Evolutionary conservation across 2,888 invertebrate genomes (phyloP), one percentile per base, ranked within the genome.

Genomic region (Drosophila siamana): DNA sequence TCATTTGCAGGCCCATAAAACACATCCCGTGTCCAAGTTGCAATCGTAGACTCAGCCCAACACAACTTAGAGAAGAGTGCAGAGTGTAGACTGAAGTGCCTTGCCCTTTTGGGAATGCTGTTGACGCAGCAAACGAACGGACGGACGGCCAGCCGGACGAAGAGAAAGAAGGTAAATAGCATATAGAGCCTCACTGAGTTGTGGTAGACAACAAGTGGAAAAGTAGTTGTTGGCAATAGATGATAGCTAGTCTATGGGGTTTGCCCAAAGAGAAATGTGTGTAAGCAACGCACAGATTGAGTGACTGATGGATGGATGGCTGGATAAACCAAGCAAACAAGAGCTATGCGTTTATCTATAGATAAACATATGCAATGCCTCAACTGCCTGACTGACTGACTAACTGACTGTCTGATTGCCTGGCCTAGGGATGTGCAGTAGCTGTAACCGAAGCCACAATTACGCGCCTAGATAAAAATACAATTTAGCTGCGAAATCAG

Each of bases 101-200:
- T 85, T 83, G 83, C 83, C 83, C 87, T 87, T 87, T 87, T 52
- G 82, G 69, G 82, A 69, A 85, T 86, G 79, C 36, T 73, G 78
- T 67, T 74, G 78, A 74, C 74, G 74, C 62, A 74, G 60, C 36
- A 28, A n/a, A n/a, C n/a, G n/a, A 74, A 19, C 19, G 19, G 19
- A 19, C 19, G 19, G 69, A 75, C 52, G 36, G 19, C 1, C 19
- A 3, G 69, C 73, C 52, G 36, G 56, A 51, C 40, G 43, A 30
- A 33, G 59, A 54, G 48, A 70, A 73, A 73, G 63, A 86, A 78
- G 77, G 82, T 73, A 83, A 85, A 83, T 63, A 83, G 67, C 67
- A 78, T 80, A 76, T 81, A 79, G 69, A 79, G 69, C 74, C 52
- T 68, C 57, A 69, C 36, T n/a, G 33, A 69, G 80, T 70, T 78